Base-by-base conservation (phyloP, 2,113 vertebrate genomes). In the Trochalopteron elliotii region DNA sequence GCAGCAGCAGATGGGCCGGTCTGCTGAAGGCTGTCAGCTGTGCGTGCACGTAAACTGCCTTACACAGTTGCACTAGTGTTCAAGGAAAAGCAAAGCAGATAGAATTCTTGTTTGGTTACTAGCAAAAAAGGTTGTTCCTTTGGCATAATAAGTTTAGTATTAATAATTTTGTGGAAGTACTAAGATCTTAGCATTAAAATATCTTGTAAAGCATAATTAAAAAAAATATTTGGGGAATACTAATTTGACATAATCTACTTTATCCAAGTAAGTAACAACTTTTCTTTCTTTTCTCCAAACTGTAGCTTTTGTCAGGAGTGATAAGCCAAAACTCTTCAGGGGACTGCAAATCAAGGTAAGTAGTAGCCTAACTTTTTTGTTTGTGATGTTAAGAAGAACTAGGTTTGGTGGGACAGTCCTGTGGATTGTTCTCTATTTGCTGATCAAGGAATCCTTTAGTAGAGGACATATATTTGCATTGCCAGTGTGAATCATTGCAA, bases 321-420 rank as follows among this genome's bases (percentile, higher is more conserved):
- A 99, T 90, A 99, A 99, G 98, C 99, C 99, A 24, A 99, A 99
- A 97, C 99, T 99, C 96, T 99, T 99, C 98, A 99, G 98, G 98
- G 99, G 99, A 97, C 98, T 99, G 89, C 99, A 99, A 97, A 99
- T 99, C 97, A 99, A 99, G 99, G 99, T 99, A 96, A 93, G 95
- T 94, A 89, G 24, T 53, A 52, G 71, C 64, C 16, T 40, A 57
- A 52, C 15, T 47, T 71, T 76, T 55, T 77, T 59, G 31, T 69
- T 71, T 60, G 55, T 3, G 1, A 35, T 37, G 6, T n/a, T 92
- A 87, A 30, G 57, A 90, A 67, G 60, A 78, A 64, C 53, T 90
- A 22, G 61, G 27, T 40, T 57, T 86, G 37, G 53, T 86, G 31
- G 69, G 70, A 33, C 15, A 47, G 14, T 57, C 45, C 27, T 65